phyloP scores from a whole-genome alignment of 2,113 vertebrate genomes.

The Tursiops truncatus region DNA sequence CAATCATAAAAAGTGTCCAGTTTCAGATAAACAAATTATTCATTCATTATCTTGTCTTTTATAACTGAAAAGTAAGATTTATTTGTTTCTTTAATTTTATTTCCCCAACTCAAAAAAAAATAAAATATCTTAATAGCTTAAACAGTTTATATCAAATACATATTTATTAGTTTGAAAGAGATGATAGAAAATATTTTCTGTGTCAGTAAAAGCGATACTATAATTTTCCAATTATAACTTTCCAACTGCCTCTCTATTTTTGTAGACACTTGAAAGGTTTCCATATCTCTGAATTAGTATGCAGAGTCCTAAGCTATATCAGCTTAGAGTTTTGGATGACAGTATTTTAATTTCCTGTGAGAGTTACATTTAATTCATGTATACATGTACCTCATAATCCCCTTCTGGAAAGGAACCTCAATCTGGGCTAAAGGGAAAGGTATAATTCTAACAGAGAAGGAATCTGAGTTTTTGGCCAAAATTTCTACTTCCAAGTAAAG shows the following conservation, averaged over 20 bases:
- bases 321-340: conserved; percentile 18
- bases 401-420: conserved; percentile 17
- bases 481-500: conserved; percentile 40
- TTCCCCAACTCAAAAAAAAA: conserved; percentile 9
- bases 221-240: conserved; percentile 39
- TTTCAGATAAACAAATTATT: conserved; percentile 74
- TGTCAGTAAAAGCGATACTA: background rate
- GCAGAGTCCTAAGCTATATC: conserved; percentile 8
- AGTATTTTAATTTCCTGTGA: conserved; percentile 45
- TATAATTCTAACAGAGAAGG: conserved; percentile 37
- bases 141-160: background rate
- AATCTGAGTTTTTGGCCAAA: background rate
- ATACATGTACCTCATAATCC: conserved; percentile 15
- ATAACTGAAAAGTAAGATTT: conserved; percentile 53
- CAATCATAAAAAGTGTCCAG: conserved; percentile 60
- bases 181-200: conserved; percentile 46
- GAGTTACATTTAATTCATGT: conserved; percentile 41
- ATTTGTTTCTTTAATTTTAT: conserved; percentile 38
- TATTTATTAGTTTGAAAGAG: conserved; percentile 52
- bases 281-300: conserved; percentile 43
- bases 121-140: background rate
- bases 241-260: conserved; percentile 32
- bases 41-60: conserved; percentile 75
- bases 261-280: conserved; percentile 38
- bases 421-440: background rate